Percentiles rank a stretch among this genome's conserved stretches.
These are phyloP conservation scores for Eurosta solidaginis DNA, from an alignment of 1,140 invertebrate genomes.

Conservation along the genomic window DNA sequence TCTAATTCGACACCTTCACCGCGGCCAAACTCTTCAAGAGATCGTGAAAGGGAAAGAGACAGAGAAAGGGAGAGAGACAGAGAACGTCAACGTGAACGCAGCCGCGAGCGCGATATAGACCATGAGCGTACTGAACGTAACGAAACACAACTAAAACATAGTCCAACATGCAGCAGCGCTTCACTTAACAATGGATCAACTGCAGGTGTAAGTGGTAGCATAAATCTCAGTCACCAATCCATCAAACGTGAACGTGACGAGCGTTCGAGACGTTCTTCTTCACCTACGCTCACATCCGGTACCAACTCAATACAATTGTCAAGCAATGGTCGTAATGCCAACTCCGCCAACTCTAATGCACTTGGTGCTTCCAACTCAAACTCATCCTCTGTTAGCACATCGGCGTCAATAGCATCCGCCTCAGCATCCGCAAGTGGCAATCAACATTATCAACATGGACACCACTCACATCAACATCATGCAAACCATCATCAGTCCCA, in stretches of 20 bases:
- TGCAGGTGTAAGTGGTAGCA: slow-evolving; percentile 37
- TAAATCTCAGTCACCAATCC: slow-evolving; percentile 28
- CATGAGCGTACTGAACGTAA: slow-evolving; percentile 19
- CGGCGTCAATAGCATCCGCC: slow-evolving; percentile 39
- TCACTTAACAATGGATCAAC: slow-evolving; percentile 29
- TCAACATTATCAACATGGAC: slow-evolving; percentile 31
- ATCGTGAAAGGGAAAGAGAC: slow-evolving; percentile 34
- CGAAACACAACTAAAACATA: slow-evolving; percentile 30
- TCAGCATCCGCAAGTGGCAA: slow-evolving; percentile 36
- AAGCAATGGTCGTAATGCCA: not conserved
- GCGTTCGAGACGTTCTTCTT: slow-evolving; percentile 42
- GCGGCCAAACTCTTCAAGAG: slow-evolving; percentile 40
- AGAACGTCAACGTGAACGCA: slow-evolving; percentile 39
- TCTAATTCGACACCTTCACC: slow-evolving; percentile 42
- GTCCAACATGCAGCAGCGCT: not conserved
- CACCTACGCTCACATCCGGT: slow-evolving; percentile 32
- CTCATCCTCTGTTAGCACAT: slow-evolving; percentile 32
- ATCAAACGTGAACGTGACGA: slow-evolving; percentile 30
- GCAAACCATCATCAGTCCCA: slow-evolving; percentile 13
- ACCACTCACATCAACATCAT: slow-evolving; percentile 35
- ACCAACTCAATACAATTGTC: slow-evolving; percentile 2
- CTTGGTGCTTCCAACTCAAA: slow-evolving; percentile 35
- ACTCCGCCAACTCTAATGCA: slow-evolving; percentile 6
- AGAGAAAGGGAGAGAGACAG: slow-evolving; percentile 33
- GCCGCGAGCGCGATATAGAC: slow-evolving; percentile 36